These are phyloP conservation scores for Drosophila jambulina DNA, from an alignment of 1,140 invertebrate species.

Conservation along the genomic window DNA sequence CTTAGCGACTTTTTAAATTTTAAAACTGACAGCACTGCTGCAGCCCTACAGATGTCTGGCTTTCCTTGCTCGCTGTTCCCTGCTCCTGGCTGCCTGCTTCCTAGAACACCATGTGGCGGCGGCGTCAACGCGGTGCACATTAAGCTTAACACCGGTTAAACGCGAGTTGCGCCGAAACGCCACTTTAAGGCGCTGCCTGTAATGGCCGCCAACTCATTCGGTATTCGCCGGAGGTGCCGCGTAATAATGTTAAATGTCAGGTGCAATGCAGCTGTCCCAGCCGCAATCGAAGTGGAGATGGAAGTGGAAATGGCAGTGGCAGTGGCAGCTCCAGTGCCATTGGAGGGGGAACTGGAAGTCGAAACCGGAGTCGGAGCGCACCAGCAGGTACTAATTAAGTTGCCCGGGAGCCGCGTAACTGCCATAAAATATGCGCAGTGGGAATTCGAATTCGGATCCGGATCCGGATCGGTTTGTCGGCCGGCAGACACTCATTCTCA, in stretches of 20 bases:
- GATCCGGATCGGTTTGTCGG: slow-evolving; percentile 52
- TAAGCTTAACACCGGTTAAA: slow-evolving; percentile 70
- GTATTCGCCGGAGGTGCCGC: slow-evolving; percentile 52
- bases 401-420: slow-evolving; percentile 57
- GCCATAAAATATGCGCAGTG: slow-evolving; percentile 65
- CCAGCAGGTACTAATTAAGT: slow-evolving; percentile 61
- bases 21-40: background rate
- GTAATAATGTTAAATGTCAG: slow-evolving; percentile 82
- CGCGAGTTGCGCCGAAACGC: slow-evolving; percentile 23
- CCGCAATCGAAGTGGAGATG: slow-evolving; percentile 43
- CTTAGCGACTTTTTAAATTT: background rate
- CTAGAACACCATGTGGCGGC: slow-evolving; percentile 31
- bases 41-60: background rate
- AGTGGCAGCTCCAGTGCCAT: slow-evolving; percentile 20
- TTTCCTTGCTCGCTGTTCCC: background rate
- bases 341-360: slow-evolving; percentile 7
- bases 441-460: slow-evolving; percentile 60
- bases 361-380: slow-evolving; percentile 33
- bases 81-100: slow-evolving; percentile 2
- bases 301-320: slow-evolving; percentile 2
- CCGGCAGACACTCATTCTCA: slow-evolving; percentile 27
- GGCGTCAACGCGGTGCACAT: slow-evolving; percentile 77
- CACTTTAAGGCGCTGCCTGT: slow-evolving; percentile 62
- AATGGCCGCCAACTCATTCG: slow-evolving; percentile 49
- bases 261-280: slow-evolving; percentile 72